Conservation (phyloP, 2,888 invertebrate genomes). For the Agrenia bidenticulata region DNA sequence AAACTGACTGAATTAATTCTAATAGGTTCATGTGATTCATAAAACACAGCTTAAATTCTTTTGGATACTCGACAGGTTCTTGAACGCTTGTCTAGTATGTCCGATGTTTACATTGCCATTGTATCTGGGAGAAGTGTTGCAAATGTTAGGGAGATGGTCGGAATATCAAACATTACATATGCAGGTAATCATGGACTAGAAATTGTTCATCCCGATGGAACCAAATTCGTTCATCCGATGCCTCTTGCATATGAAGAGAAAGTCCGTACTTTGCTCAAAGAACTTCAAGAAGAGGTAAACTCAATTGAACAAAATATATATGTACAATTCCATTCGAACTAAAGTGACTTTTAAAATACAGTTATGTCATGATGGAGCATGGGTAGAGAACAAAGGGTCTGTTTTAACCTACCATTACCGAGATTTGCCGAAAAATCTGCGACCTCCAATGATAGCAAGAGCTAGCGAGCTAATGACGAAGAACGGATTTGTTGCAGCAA, state of each 20-base stretch:
- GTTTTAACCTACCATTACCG: slow-evolving; percentile 83
- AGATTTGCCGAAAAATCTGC: slow-evolving; percentile 71
- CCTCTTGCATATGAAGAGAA: slow-evolving; percentile 77
- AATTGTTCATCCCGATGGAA: slow-evolving; percentile 85
- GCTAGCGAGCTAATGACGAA: slow-evolving; percentile 72
- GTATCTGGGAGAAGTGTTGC: slow-evolving; percentile 83
- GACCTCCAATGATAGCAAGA: slow-evolving; percentile 69
- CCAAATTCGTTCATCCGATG: slow-evolving; percentile 88
- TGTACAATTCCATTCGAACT: too few species aligned
- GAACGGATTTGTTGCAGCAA: slow-evolving; percentile 72
- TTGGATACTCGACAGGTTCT: slow-evolving; percentile 64
- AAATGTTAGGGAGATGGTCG: slow-evolving; percentile 87
- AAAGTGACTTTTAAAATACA: slow-evolving; percentile 55
- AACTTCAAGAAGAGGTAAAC: slow-evolving; percentile 65
- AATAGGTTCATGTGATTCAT: not conserved
- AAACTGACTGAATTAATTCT: slow-evolving; percentile 2
- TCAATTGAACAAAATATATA: too few species aligned
- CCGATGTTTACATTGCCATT: slow-evolving; percentile 83
- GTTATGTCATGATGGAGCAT: slow-evolving; percentile 83
- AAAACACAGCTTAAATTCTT: slow-evolving; percentile 1
- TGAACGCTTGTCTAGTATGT: slow-evolving; percentile 76
- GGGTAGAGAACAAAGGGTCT: slow-evolving; percentile 90
- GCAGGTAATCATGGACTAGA: slow-evolving; percentile 84
- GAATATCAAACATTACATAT: slow-evolving; percentile 85
- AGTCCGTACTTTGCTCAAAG: slow-evolving; percentile 73